These are phyloP conservation scores for Atopsyche davidsoni DNA, from an alignment of 1,140 invertebrate species.

Conservation along the genomic window DNA sequence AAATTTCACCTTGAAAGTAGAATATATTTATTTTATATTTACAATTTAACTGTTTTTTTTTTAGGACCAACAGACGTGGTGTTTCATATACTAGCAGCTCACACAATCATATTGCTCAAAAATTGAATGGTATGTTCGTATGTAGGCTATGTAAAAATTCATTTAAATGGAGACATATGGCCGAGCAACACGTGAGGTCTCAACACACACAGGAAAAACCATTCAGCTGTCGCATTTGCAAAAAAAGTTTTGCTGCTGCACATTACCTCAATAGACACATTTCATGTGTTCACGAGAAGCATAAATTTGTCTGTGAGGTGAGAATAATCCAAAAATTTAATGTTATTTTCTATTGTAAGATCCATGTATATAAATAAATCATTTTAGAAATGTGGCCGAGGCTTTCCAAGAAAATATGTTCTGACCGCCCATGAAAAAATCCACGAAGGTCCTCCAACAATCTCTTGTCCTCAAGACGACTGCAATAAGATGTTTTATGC, in stretches of 20 bases:
- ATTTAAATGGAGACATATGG: conserved; percentile 15
- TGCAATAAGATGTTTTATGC: conserved; percentile 24
- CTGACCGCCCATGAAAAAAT: conserved; percentile 22
- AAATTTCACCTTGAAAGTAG: background rate
- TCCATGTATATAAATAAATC: conserved; percentile 5
- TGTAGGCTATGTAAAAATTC: conserved; percentile 18
- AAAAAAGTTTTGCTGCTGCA: conserved; percentile 19
- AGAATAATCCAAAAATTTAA: background rate
- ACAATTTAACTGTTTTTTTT: conserved; percentile 4
- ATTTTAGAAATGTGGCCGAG: conserved; percentile 21
- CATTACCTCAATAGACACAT: conserved; percentile 24
- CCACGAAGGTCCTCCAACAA: conserved; percentile 14
- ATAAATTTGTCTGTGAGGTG: conserved; percentile 24
- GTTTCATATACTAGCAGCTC: conserved; percentile 17
- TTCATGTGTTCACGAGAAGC: conserved; percentile 19
- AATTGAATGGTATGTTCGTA: conserved; percentile 8
- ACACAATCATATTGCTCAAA: conserved; percentile 1
- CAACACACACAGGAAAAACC: conserved; percentile 26
- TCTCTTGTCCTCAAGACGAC: conserved; percentile 11
- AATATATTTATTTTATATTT: background rate
- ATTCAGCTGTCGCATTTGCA: conserved; percentile 16
- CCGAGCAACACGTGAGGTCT: conserved; percentile 22
- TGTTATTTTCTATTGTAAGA: background rate
- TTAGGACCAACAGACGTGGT: conserved; percentile 20
- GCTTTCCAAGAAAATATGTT: conserved; percentile 20